Percentiles rank a stretch among this genome's conserved stretches.
These are phyloP conservation scores for Fratercula arctica DNA, from an alignment of 2,797 vertebrate species.

Conservation along the genomic window DNA sequence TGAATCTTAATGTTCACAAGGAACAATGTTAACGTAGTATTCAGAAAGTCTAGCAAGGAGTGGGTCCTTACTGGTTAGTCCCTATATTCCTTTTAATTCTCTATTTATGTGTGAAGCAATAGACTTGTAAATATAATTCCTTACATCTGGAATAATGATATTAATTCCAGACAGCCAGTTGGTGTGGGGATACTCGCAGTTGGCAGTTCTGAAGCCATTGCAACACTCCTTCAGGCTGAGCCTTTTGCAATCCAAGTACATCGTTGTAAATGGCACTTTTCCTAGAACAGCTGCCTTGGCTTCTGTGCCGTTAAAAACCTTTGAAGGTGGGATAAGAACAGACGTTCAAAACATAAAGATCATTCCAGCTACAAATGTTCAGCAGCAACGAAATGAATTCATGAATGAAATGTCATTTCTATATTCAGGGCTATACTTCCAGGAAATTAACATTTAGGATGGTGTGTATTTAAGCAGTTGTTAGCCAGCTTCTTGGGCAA, in stretches of 20 bases:
- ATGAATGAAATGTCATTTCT: background rate
- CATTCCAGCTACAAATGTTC: background rate
- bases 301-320: background rate
- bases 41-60: background rate
- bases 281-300: background rate
- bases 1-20: background rate
- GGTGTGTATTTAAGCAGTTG: background rate
- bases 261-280: background rate
- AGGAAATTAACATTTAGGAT: background rate
- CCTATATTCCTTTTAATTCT: background rate
- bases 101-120: background rate
- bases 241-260: background rate
- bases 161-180: background rate
- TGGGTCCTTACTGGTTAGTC: background rate
- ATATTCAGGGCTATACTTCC: background rate
- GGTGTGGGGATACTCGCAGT: background rate
- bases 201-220: background rate
- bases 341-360: background rate
- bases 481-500: background rate
- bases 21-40: background rate
- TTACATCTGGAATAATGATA: background rate
- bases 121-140: background rate
- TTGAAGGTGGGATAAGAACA: background rate
- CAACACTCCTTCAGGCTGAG: background rate
- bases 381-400: background rate